Conservation (phyloP, 2,113 vertebrate species). For the Coregonus clupeaformis region DNA sequence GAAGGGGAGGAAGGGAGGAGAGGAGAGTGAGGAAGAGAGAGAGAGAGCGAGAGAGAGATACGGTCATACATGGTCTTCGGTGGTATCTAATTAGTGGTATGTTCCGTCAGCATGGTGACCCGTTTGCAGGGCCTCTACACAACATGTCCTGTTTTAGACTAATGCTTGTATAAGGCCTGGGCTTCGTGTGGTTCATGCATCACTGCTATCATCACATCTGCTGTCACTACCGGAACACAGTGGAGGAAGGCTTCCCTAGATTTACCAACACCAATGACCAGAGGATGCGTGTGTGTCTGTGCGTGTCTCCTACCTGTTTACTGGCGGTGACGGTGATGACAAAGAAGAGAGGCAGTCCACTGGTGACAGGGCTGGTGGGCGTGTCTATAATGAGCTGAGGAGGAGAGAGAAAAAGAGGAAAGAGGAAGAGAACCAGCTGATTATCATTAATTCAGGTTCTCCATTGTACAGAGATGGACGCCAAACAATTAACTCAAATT, state of each 20-base stretch:
- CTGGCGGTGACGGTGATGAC: slow-evolving; percentile 98
- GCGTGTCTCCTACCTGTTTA: slow-evolving; percentile 80
- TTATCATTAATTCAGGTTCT: no score
- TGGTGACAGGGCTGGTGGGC: slow-evolving; percentile 95
- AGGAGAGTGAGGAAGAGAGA: slow-evolving; percentile 7
- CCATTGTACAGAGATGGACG: no score
- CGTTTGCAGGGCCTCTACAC: slow-evolving; percentile 52
- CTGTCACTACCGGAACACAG: not conserved
- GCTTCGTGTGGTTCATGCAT: slow-evolving; percentile 49
- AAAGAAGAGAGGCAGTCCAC: slow-evolving; percentile 95
- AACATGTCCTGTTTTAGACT: slow-evolving; percentile 53
- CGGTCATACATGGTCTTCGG: not conserved
- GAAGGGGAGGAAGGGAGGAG: not conserved
- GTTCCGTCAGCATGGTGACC: slow-evolving; percentile 49
- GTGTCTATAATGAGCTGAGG: slow-evolving; percentile 95
- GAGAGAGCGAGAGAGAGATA: slow-evolving; percentile 7
- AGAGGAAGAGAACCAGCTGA: not conserved
- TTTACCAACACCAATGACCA: slow-evolving; percentile 64
- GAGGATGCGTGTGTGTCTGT: no score
- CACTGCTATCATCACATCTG: no score
- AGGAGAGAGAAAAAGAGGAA: slow-evolving; percentile 25
- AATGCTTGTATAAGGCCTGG: slow-evolving; percentile 24
- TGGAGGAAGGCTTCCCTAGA: slow-evolving; percentile 32
- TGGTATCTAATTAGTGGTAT: slow-evolving; percentile 56
- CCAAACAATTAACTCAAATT: no score